Conservation (phyloP, 2,113 vertebrate genomes). For the Tupaia tana region DNA sequence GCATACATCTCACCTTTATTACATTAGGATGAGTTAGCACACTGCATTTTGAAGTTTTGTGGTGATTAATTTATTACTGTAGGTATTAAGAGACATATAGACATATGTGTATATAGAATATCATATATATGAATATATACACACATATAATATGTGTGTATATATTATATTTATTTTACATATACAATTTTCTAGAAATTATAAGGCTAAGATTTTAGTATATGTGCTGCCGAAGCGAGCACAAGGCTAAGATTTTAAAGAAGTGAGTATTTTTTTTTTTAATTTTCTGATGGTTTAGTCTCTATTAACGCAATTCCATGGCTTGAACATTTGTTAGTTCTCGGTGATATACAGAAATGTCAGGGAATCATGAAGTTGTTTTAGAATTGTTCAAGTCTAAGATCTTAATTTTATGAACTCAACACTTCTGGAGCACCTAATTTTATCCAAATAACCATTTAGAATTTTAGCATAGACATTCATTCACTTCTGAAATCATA, state of each 20-base stretch:
- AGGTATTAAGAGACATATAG: not conserved
- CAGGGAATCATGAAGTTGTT: not conserved
- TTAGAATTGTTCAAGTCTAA: not conserved
- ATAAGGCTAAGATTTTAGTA: too few relatives aligned
- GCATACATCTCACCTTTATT: not conserved
- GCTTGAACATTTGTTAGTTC: not conserved
- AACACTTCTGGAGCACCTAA: not conserved
- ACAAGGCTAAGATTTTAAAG: not conserved
- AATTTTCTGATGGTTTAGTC: slow-evolving; percentile 9
- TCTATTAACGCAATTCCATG: not conserved
- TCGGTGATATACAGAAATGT: not conserved
- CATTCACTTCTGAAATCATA: not conserved
- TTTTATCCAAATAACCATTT: slow-evolving; percentile 5
- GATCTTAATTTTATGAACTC: not conserved
- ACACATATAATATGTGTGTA: too few relatives aligned
- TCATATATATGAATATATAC: too few relatives aligned
- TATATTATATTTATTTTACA: not conserved
- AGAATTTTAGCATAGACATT: not conserved
- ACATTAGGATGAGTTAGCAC: not conserved
- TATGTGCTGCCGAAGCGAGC: too few relatives aligned
- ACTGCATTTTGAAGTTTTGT: not conserved
- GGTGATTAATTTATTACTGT: not conserved
- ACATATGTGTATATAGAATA: not conserved
- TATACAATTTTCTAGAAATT: not conserved
- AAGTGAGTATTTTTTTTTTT: not conserved